Evolutionary conservation across 92 coral and sea anemone species (phyloP).

Genomic region (Pocillopora grandis): DNA sequence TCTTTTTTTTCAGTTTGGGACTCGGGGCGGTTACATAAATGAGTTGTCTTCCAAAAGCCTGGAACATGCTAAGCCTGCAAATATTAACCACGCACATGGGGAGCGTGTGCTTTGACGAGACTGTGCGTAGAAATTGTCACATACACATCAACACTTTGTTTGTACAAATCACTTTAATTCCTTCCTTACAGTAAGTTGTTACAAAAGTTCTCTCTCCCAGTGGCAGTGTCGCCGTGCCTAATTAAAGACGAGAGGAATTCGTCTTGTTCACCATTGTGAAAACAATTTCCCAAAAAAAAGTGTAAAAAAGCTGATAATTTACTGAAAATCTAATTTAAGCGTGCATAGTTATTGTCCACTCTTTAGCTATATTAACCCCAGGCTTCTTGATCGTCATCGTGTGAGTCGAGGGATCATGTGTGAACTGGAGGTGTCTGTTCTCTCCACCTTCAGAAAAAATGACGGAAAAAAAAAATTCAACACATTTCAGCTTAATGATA

Average conservation of each 20-base stretch:
- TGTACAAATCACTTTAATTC: constrained; percentile 21
- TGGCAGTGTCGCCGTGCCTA: not conserved
- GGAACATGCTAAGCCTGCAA: no score
- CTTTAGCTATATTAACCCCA: constrained; percentile 86
- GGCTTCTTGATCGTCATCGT: constrained; percentile 92
- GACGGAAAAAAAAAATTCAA: not conserved
- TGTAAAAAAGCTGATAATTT: constrained; percentile 7
- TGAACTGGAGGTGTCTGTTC: constrained; percentile 60
- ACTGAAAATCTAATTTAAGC: constrained; percentile 49
- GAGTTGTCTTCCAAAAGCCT: no score
- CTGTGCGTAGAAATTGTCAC: not conserved
- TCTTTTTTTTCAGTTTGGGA: no score
- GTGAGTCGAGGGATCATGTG: constrained; percentile 72
- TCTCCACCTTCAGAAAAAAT: constrained; percentile 57
- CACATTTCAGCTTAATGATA: not conserved
- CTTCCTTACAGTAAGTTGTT: constrained; percentile 16
- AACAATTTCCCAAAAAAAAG: constrained; percentile 1
- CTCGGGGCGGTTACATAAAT: no score
- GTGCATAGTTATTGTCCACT: constrained; percentile 92
- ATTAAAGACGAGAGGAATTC: constrained; percentile 30
- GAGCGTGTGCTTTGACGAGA: no score
- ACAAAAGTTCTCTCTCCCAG: constrained; percentile 2
- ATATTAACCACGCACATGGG: no score
- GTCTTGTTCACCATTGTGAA: constrained; percentile 12
- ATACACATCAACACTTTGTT: not conserved